Base-by-base conservation (phyloP, 2,888 invertebrate species). In the Rotaria socialis region DNA sequence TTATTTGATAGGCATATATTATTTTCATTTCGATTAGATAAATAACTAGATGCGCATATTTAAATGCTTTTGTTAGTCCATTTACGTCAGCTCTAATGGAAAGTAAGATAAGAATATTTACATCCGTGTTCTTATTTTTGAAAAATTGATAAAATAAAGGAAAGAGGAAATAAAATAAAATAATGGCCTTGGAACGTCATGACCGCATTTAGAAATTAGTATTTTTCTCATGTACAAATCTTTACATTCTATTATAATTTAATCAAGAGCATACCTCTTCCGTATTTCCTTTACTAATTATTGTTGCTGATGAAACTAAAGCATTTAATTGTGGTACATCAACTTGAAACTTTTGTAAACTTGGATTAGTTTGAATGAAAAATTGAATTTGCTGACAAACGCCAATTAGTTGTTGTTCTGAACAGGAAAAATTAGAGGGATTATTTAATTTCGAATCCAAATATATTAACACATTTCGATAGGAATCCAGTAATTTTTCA, bases 291-390 rank as follows among this genome's bases (percentile, higher is more conserved):
- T 67, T n/a, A 35, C 19, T 67, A 67, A 27, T 67, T 11, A 16
- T 27, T 8, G 14, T 35, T 35, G 27, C 19, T 67, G 67, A 67
- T 35, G 35, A 35, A 27, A 19, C 67, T 67, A 67, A 67, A 35
- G 16, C 35, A 19, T 19, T 67, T 35, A 67, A 27, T 35, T 67
- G 67, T 35, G 67, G 67, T 19, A 67, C 19, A 35, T 67, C 35
- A 67, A 14, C 11, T 43, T 14, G 6, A 47, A 80, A 24, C 11
- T 80, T 43, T 80, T 80, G 80, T 80, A 80, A 80, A 24, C 24
- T 0, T n/a, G 80, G 80, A 80, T 80, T 22, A n/a, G 24, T 47
- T 80, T 47, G 22, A 80, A 80, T 80, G 47, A 80, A 80, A 80
- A 80, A 80, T 80, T n/a, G 11, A 10, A 80, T 47, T n/a, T 80